Evolutionary conservation across 2,888 invertebrate species (phyloP).

Genomic region (Biston stratarius): DNA sequence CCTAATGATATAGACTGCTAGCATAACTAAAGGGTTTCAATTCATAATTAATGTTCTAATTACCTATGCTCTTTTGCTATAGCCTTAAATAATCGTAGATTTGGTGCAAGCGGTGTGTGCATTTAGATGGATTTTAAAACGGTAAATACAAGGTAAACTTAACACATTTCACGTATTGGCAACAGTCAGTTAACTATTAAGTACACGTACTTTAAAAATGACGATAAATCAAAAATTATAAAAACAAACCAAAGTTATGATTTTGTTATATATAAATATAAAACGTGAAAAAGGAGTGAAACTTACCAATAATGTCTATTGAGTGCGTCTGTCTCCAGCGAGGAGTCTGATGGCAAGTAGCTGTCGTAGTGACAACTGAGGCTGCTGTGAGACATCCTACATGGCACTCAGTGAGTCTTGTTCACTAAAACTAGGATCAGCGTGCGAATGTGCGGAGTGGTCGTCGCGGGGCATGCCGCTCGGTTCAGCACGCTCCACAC

Average conservation of each 20-base stretch:
- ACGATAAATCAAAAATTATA: not conserved
- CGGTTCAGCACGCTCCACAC: constrained; percentile 79
- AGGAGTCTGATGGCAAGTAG: constrained; percentile 82
- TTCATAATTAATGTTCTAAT: constrained; percentile 1
- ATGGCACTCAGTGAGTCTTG: constrained; percentile 77
- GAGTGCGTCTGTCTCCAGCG: constrained; percentile 82
- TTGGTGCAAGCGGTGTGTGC: too few species aligned
- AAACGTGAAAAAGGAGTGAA: constrained; percentile 16
- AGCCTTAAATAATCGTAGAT: too few species aligned
- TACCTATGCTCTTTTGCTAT: not conserved
- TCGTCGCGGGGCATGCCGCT: constrained; percentile 77
- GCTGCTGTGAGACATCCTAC: constrained; percentile 86
- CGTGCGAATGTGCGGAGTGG: constrained; percentile 63
- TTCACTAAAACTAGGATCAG: constrained; percentile 70
- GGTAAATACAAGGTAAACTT: not conserved
- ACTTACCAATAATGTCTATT: constrained; percentile 84
- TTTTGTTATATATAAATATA: not conserved
- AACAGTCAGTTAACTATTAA: too few species aligned
- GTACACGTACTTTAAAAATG: not conserved
- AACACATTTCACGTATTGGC: too few species aligned
- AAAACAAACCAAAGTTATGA: not conserved
- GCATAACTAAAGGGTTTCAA: constrained; percentile 4
- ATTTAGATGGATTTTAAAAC: not conserved
- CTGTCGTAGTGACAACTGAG: constrained; percentile 83
- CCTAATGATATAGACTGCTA: constrained; percentile 13